A percentile compares a stretch with the other conserved stretches of the same genome.
phyloP scores from a whole-genome alignment of 2,797 vertebrate genomes.

The Phataginus tetradactyla region DNA sequence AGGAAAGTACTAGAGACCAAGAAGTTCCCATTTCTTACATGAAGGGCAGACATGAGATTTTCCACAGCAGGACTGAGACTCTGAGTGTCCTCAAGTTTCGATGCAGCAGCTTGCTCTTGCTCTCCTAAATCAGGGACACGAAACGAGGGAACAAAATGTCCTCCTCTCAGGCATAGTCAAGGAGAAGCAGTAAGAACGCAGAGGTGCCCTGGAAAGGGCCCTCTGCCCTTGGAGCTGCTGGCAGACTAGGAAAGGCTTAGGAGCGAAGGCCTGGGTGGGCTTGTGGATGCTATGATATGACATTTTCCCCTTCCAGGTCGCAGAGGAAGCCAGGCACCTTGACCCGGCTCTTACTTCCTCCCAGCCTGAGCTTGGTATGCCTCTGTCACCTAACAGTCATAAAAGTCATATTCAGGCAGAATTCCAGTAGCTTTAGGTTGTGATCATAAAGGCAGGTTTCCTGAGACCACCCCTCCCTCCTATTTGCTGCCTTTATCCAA shows the following conservation, averaged over 20 bases:
- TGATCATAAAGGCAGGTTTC: background rate
- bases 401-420: background rate
- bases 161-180: background rate
- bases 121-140: background rate
- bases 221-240: background rate
- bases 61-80: background rate
- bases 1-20: background rate
- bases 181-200: background rate
- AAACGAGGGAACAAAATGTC: background rate
- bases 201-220: background rate
- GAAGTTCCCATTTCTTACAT: background rate
- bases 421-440: background rate
- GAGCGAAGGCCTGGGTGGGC: background rate
- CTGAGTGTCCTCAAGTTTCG: background rate
- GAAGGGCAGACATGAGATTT: background rate
- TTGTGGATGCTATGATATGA: too few relatives aligned
- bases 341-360: background rate
- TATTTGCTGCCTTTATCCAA: background rate
- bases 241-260: background rate
- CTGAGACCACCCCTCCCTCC: background rate
- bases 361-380: background rate
- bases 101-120: background rate
- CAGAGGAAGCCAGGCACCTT: background rate
- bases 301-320: background rate
- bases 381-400: background rate